A percentile compares a stretch with the other conserved stretches of the same genome.
phyloP scores from a whole-genome alignment of 2,113 vertebrate species.

The Ictalurus furcatus region DNA sequence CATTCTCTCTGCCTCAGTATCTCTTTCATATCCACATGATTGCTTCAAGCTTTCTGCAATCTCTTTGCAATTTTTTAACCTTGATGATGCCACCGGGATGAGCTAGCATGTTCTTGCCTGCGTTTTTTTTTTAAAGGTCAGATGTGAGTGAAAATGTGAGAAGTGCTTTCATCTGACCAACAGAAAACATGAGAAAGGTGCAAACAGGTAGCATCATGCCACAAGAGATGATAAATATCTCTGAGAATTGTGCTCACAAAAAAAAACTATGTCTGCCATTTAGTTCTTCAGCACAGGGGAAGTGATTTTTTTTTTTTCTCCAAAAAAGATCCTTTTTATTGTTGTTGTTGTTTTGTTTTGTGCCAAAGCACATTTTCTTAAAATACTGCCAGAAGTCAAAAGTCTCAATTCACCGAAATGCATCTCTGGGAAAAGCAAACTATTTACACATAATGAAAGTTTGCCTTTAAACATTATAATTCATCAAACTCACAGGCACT shows the following conservation, averaged over 20 bases:
- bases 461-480: background rate
- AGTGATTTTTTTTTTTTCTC: background rate
- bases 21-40: constrained; percentile 15
- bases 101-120: background rate
- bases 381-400: background rate
- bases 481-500: background rate
- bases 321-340: too few species aligned
- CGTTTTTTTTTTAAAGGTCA: constrained; percentile 38
- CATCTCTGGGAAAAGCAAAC: background rate
- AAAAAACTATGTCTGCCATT: background rate
- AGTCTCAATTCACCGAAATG: background rate
- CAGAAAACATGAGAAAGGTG: background rate
- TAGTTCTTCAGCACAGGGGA: background rate
- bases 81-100: constrained; percentile 32
- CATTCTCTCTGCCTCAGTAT: background rate
- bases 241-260: background rate
- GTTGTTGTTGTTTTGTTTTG: too few species aligned
- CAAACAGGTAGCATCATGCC: constrained; percentile 15
- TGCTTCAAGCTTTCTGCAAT: constrained; percentile 15
- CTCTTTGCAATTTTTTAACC: constrained; percentile 31
- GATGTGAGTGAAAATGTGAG: constrained; percentile 28
- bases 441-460: background rate
- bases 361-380: background rate
- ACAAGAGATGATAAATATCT: constrained; percentile 34
- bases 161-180: constrained; percentile 23